A percentile compares a stretch with the other conserved stretches of the same genome.
These are phyloP conservation scores for Tenthredo livida DNA, from an alignment of 2,888 invertebrate species.

Conservation along the genomic window DNA sequence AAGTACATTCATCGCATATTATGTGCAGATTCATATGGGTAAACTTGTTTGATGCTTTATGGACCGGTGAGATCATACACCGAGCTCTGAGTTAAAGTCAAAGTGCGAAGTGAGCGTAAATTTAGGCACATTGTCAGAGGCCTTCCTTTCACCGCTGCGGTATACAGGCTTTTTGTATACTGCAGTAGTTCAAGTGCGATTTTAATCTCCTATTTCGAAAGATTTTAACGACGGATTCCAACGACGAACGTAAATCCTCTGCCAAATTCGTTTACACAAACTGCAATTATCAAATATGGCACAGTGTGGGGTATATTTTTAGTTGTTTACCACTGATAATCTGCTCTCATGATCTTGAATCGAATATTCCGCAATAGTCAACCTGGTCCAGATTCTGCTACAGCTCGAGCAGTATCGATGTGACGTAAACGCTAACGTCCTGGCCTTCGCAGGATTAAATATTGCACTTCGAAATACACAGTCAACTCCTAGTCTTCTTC, in stretches of 20 bases:
- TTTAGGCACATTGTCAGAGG: constrained; percentile 14
- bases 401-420: not conserved
- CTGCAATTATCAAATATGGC: not conserved
- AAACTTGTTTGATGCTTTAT: constrained; percentile 8
- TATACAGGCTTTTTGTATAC: not conserved
- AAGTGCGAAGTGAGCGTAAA: constrained; percentile 21
- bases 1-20: too few species aligned
- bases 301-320: constrained; percentile 1
- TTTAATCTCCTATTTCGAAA: not conserved
- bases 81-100: constrained; percentile 2
- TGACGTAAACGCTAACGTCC: not conserved
- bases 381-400: not conserved
- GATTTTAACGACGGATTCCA: not conserved
- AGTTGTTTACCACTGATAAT: constrained; percentile 28
- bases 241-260: not conserved
- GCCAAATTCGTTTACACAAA: constrained; percentile 11
- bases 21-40: not conserved
- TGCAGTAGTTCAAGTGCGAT: too few species aligned
- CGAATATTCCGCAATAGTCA: not conserved
- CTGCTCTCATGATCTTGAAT: not conserved
- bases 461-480: not conserved
- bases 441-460: not conserved
- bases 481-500: not conserved
- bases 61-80: constrained; percentile 31
- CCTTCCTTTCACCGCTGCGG: constrained; percentile 31